Conservation (phyloP, 92 coral and sea anemone species). For the Bergia sp. region DNA sequence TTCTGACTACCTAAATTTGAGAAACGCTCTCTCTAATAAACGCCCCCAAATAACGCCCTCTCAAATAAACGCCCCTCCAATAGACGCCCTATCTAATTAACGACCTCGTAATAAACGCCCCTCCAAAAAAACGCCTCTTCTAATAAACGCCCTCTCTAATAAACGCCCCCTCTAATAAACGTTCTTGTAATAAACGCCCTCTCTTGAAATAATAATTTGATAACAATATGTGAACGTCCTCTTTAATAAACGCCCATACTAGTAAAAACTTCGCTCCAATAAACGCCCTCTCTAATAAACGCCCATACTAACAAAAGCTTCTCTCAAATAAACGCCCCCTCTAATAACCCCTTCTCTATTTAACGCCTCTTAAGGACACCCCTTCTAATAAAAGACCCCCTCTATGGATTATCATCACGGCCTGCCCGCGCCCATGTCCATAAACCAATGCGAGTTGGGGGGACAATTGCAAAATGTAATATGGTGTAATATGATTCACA, state of each 20-base stretch:
- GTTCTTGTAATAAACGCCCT: conserved; percentile 1
- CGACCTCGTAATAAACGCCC: background rate
- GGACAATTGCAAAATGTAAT: conserved; percentile 34
- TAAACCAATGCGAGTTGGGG: conserved; percentile 39
- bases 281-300: conserved; percentile 22
- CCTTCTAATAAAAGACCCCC: conserved; percentile 27
- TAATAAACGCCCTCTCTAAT: background rate
- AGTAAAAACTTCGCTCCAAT: conserved; percentile 7
- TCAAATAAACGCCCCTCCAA: no score
- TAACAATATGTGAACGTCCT: background rate
- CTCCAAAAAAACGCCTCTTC: background rate
- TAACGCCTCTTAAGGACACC: conserved; percentile 23
- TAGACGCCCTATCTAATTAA: no score
- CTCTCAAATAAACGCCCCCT: conserved; percentile 3
- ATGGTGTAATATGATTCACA: conserved; percentile 26
- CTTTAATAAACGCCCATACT: conserved; percentile 13
- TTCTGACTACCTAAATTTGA: no score
- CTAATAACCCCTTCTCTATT: conserved; percentile 5
- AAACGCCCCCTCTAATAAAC: conserved; percentile 7
- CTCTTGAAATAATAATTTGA: conserved; percentile 1
- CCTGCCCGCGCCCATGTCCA: conserved; percentile 21
- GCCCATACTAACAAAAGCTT: background rate
- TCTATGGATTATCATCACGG: conserved; percentile 28
- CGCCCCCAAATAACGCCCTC: no score
- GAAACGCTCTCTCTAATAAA: no score